Base-by-base conservation (phyloP, 2,888 invertebrate genomes). In the Andrena trimmerana region DNA sequence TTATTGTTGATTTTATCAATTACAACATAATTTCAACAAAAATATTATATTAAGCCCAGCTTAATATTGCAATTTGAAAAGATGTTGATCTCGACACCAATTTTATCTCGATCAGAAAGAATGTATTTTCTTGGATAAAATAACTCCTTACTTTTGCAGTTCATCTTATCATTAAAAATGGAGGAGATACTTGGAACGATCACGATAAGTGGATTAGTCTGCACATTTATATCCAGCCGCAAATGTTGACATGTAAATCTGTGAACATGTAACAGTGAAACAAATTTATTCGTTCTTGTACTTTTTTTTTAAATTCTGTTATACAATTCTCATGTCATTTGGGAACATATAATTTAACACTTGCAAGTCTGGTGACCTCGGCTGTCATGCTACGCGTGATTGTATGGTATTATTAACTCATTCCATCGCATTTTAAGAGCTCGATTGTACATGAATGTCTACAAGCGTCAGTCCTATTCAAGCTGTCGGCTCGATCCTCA, bases 391-490 rank as follows among this genome's bases (percentile, higher is more conserved):
- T 74, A 62, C 59, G 29, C 27, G 50, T 48, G 67, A 69, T 81
- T 78, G 77, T 62, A 62, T 10, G 60, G 42, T 4, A 42, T 16
- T 24, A 57, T 73, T 74, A 63, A 48, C 6, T 36, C 57, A 16
- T 50, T 42, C 20, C n/a, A 48, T 70, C 42, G 29, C 72, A 57
- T 81, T 71, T 84, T 69, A 75, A 78, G 65, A 70, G 36, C 36
- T 66, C 48, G 36, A 71, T 73, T 81, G 62, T 33, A 59, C 57
- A n/a, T n/a, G 7, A 63, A 63, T 42, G 29, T 62, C 13, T 20
- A 24, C 65, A n/a, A 52, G n/a, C 59, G 67, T 69, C 74, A 86
- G 86, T 84, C n/a, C 4, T 65, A 29, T 71, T 74, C 65, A 69
- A 75, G 60, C 78, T 24, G 16, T 24, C 68, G 65, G 8, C 60